Percentiles rank a stretch among this genome's conserved stretches.
phyloP scores from a whole-genome alignment of 2,888 invertebrate species.

The Polydrusus cervinus region DNA sequence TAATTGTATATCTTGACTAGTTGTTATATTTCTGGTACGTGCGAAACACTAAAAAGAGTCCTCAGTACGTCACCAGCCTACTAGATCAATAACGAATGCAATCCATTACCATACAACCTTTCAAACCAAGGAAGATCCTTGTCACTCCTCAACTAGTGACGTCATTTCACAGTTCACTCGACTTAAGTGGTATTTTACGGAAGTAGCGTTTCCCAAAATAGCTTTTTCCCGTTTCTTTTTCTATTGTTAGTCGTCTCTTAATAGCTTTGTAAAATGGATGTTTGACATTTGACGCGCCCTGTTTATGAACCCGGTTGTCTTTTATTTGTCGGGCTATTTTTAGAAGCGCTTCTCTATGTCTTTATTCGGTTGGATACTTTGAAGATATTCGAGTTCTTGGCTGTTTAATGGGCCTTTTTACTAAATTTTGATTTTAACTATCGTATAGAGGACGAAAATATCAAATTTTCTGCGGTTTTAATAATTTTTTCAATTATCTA shows the following conservation, averaged over 20 bases:
- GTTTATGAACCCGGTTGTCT: constrained; percentile 25
- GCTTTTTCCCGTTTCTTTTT: constrained; percentile 33
- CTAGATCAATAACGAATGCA: background rate
- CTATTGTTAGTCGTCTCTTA: constrained; percentile 19
- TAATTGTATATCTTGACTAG: too few species aligned
- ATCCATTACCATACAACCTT: constrained; percentile 10
- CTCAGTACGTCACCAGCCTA: background rate
- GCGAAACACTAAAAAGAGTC: background rate
- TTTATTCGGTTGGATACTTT: background rate
- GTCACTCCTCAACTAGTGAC: constrained; percentile 19
- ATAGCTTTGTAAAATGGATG: constrained; percentile 17
- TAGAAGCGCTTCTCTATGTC: background rate
- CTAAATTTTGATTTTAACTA: too few species aligned
- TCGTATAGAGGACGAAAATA: too few species aligned
- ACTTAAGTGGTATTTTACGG: constrained; percentile 28
- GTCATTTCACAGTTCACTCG: constrained; percentile 16
- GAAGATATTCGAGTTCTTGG: too few species aligned
- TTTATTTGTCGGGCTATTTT: constrained; percentile 20
- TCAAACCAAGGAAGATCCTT: constrained; percentile 11
- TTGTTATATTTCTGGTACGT: background rate
- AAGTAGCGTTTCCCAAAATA: constrained; percentile 36
- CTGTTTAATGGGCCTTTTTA: too few species aligned
- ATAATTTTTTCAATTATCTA: too few species aligned
- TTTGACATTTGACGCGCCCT: constrained; percentile 39
- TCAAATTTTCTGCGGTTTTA: too few species aligned